phyloP scores from a whole-genome alignment of 2,797 vertebrate genomes.

The Liasis olivaceus region DNA sequence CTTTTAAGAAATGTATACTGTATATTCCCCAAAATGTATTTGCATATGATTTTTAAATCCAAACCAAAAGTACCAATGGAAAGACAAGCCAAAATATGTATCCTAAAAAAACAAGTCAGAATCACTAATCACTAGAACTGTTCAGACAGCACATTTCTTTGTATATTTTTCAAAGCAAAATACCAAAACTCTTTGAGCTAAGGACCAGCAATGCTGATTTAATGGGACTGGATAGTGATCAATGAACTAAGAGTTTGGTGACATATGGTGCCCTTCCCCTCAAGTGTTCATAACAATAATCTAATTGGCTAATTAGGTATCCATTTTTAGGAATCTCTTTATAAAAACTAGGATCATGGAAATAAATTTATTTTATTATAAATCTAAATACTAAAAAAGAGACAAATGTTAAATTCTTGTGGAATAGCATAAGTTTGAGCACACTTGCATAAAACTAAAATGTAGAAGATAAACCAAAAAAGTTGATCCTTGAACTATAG shows the following conservation, averaged over 20 bases:
- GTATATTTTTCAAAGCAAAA: conserved; percentile 60
- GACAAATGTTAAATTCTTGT: conserved; percentile 59
- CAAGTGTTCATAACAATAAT: conserved; percentile 70
- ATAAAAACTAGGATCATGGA: conserved; percentile 72
- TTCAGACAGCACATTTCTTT: conserved; percentile 52
- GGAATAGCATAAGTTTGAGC: conserved; percentile 57
- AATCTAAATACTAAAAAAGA: conserved; percentile 55
- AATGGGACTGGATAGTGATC: conserved; percentile 68
- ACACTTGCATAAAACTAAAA: conserved; percentile 8
- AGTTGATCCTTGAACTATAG: background rate
- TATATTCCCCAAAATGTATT: background rate
- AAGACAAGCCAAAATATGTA: conserved; percentile 13
- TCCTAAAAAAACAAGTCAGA: conserved; percentile 40
- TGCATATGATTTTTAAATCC: conserved; percentile 2
- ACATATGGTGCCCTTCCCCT: conserved; percentile 56
- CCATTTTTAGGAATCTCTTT: conserved; percentile 50
- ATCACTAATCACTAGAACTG: conserved; percentile 41
- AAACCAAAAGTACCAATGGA: conserved; percentile 40
- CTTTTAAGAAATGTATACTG: background rate
- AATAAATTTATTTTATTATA: conserved; percentile 65
- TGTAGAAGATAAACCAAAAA: background rate
- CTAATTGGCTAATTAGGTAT: conserved; percentile 70
- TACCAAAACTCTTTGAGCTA: conserved; percentile 53
- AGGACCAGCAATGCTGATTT: conserved; percentile 63
- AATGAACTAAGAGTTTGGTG: conserved; percentile 65